Base-by-base conservation (phyloP, 2,888 invertebrate genomes). In the Xanthorhoe designata region DNA sequence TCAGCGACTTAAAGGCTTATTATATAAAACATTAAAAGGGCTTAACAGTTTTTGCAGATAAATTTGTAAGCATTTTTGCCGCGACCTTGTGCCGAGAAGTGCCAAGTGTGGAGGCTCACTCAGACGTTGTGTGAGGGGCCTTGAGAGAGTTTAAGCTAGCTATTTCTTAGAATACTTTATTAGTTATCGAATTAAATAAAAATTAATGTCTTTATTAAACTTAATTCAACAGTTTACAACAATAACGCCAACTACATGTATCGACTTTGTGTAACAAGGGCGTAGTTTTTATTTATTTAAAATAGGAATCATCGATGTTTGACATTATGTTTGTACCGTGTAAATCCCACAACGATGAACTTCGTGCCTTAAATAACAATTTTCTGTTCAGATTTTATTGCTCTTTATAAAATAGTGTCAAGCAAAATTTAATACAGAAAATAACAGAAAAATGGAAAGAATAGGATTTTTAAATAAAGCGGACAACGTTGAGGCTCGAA, bases 401-500 rank as follows among this genome's bases (percentile, higher is more conserved):
- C 4, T 7, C 8, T 7, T 32, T 1, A 32, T 4, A 32, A 6
- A 32, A 32, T 32, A 6, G 1, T 4, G 4, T 32, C 32, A 32
- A 42, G 38, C 38, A 13, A 42, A 42, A 42, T 13, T 13, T 13
- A 17, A 47, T 17, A 7, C 5, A 8, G n/a, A 45, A 6, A 45
- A n/a, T 29, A 5, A 29, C 62, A 45, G 52, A 56, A 47, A 45
- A 42, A 64, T 32, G n/a, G 10, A 42, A 53, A 50, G 42, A 42
- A 50, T 18, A 19, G 17, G 32, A 29, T 60, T 49, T 17, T 55
- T 18, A 47, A 51, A 59, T 50, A 60, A 67, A 63, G 59, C 17
- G 47, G 61, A 53, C 57, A 47, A 19, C 58, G 66, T 51, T 55
- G 52, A 55, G 51, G 55, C 35, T 62, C 45, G 35, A 67, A 58